Evolutionary conservation across 53 echinoderm and acorn worm genomes (phyloP).

Genomic region (Hippasteria phrygiana): DNA sequence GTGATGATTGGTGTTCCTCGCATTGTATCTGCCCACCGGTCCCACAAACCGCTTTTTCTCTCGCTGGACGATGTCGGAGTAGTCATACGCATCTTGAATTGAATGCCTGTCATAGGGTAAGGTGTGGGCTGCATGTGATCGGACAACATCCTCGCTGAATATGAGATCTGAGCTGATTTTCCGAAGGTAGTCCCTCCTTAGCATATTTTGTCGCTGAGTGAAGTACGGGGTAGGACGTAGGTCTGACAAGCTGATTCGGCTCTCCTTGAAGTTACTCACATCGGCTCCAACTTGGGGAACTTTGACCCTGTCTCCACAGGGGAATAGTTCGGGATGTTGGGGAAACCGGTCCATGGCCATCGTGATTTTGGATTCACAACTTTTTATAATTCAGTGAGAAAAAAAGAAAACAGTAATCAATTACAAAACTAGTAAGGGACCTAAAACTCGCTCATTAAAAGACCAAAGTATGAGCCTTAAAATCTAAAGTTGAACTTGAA

Average conservation of each 20-base stretch:
- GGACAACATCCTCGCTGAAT: conserved; percentile 94
- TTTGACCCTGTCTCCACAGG: conserved; percentile 96
- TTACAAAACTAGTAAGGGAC: no score
- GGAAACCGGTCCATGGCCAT: conserved; percentile 56
- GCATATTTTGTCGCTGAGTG: conserved; percentile 72
- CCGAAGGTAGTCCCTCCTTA: conserved; percentile 82
- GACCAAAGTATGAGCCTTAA: no score
- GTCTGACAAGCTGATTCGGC: conserved; percentile 59
- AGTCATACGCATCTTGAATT: conserved; percentile 72
- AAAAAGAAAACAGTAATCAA: neutral
- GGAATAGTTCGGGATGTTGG: conserved; percentile 83
- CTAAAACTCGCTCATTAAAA: no score
- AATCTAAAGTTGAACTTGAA: no score
- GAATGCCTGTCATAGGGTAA: conserved; percentile 83
- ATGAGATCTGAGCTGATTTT: conserved; percentile 89
- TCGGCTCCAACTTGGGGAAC: conserved; percentile 97
- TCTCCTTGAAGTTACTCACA: conserved; percentile 66
- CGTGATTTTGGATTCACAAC: neutral
- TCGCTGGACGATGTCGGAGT: conserved; percentile 52
- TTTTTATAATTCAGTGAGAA: neutral
- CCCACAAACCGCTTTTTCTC: conserved; percentile 66
- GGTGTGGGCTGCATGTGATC: conserved; percentile 87
- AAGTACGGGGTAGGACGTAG: conserved; percentile 64
- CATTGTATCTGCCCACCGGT: conserved; percentile 76
- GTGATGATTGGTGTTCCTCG: conserved; percentile 84